Conservation (phyloP, 2,888 invertebrate genomes). For the Achlya flavicornis region DNA sequence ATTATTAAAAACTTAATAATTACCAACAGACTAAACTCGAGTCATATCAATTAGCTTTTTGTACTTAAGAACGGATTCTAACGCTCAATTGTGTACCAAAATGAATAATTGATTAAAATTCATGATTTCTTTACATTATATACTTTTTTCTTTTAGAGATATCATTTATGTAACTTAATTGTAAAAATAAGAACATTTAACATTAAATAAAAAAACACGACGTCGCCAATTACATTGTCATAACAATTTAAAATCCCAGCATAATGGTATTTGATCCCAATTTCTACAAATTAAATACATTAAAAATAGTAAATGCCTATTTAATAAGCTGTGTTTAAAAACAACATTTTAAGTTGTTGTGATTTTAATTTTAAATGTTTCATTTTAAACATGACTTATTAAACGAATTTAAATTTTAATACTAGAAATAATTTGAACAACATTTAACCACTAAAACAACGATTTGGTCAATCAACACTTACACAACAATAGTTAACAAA, state of each 20-base stretch:
- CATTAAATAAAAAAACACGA: background rate
- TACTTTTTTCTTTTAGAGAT: background rate
- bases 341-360: background rate
- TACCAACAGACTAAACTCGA: slow-evolving; percentile 27
- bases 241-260: slow-evolving; percentile 16
- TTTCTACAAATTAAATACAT: slow-evolving; percentile 39
- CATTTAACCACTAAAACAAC: slow-evolving; percentile 63
- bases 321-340: background rate
- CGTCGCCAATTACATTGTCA: background rate
- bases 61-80: slow-evolving; percentile 57
- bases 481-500: slow-evolving; percentile 48
- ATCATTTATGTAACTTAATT: background rate
- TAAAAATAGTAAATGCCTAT: slow-evolving; percentile 16
- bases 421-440: slow-evolving; percentile 60
- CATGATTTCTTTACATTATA: background rate
- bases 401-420: slow-evolving; percentile 23
- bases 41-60: slow-evolving; percentile 47
- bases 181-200: background rate
- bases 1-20: slow-evolving; percentile 25
- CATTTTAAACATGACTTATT: slow-evolving; percentile 15
- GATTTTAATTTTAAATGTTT: background rate
- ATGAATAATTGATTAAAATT: slow-evolving; percentile 1
- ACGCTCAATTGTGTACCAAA: slow-evolving; percentile 25
- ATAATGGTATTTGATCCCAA: slow-evolving; percentile 46
- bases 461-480: slow-evolving; percentile 71